Base-by-base conservation (phyloP, 2,797 vertebrate species). In the Chaetophractus vellerosus region DNA sequence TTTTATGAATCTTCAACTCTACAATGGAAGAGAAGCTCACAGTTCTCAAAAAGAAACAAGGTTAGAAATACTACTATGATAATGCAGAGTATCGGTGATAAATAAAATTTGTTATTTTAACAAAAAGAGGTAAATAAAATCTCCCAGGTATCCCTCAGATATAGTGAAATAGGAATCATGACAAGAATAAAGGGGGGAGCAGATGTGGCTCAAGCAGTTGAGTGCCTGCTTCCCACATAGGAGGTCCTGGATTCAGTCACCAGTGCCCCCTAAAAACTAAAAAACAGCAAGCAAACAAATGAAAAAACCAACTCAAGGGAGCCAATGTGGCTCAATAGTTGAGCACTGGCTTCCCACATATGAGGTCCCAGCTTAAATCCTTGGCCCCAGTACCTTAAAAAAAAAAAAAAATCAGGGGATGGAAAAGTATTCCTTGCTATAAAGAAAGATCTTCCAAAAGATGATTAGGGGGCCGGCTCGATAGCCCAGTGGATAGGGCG, bases 51-150 rank as follows among this genome's bases (percentile, higher is more conserved):
- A 83, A 71, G 26, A 93, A 86, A 59, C 1, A 79, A 57, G 23
- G 91, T 45, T 41, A 80, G 24, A 88, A 89, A 76, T 41, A 50
- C 38, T 82, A 57, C 38, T 83, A 83, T 72, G 50, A 95, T 66
- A 85, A 80, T 66, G 50, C 15, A 80, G 11, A 69, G 7, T 84
- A 80, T 71, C 19, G 71, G 24, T 87, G n/a, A 36, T 64, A 69
- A 61, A 50, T 79, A 84, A 93, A 88, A 91, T 1, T 76, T 55
- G 41, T 90, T 82, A 93, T 55, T 94, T 94, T 91, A 91, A 81
- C 24, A 86, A 45, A 86, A 71, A 71, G 45, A 90, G 66, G n/a
- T 71, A 91, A 76, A 45, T 89, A 90, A 71, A 41, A 91, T 71
- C 50, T 26, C 36, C 68, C 5, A 74, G 31, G 28, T 71, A 48